phyloP scores from a whole-genome alignment of 2,888 invertebrate genomes.

The Dolichomitus sp. region DNA sequence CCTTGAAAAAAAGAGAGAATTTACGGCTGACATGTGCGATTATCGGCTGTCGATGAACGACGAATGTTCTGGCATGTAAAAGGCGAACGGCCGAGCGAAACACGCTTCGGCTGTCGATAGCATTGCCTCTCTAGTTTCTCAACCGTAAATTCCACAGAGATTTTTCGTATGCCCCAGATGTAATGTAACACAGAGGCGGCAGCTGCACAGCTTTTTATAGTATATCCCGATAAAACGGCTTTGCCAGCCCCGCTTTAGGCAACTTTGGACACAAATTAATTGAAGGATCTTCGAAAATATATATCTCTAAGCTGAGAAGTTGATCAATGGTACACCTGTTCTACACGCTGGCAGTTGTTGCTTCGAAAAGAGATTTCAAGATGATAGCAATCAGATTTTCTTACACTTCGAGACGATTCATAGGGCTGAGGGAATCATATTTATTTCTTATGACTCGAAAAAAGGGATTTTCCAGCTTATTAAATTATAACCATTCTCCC shows the following conservation, averaged over 20 bases:
- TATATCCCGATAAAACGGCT: slow-evolving; percentile 54
- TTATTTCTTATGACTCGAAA: background rate
- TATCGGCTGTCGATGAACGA: slow-evolving; percentile 58
- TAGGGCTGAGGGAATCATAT: background rate
- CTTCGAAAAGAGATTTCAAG: slow-evolving; percentile 3
- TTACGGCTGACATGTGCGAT: slow-evolving; percentile 59
- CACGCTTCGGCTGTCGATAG: slow-evolving; percentile 9
- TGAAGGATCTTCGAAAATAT: slow-evolving; percentile 45
- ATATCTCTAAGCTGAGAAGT: slow-evolving; percentile 44
- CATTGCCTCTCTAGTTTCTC: slow-evolving; percentile 30
- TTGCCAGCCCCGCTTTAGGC: background rate
- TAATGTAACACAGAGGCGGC: slow-evolving; percentile 19
- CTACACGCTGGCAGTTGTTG: slow-evolving; percentile 46
- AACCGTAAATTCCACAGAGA: slow-evolving; percentile 51
- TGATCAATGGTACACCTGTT: slow-evolving; percentile 59
- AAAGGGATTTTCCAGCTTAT: background rate
- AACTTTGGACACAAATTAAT: slow-evolving; percentile 47
- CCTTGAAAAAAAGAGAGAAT: slow-evolving; percentile 24
- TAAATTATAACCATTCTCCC: background rate
- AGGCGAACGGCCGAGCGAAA: slow-evolving; percentile 21
- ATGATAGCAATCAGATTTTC: slow-evolving; percentile 42
- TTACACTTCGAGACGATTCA: slow-evolving; percentile 2
- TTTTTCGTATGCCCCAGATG: slow-evolving; percentile 20
- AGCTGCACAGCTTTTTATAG: slow-evolving; percentile 25
- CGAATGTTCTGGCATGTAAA: slow-evolving; percentile 22